Conservation (phyloP, 2,888 invertebrate species). For the Coelopa pilipes region DNA sequence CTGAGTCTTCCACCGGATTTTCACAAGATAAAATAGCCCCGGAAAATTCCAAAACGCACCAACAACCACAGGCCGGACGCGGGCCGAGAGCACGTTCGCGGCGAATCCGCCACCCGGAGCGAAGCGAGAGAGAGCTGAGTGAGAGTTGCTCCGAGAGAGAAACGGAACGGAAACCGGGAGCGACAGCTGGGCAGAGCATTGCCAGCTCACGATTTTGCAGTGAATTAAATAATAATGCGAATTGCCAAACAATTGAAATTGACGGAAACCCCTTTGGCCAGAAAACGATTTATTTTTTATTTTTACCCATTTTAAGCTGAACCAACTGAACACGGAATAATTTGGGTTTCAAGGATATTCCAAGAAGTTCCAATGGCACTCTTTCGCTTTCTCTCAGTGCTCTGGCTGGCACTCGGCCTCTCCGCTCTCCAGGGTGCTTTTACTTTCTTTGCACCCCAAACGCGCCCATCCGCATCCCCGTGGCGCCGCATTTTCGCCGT, state of each 20-base stretch:
- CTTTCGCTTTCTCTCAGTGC: neutral
- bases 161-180: too few relatives aligned
- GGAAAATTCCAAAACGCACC: conserved; percentile 43
- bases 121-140: neutral
- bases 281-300: too few relatives aligned
- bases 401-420: neutral
- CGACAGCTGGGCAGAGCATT: too few relatives aligned
- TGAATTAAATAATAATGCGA: too few relatives aligned
- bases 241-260: too few relatives aligned
- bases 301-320: too few relatives aligned
- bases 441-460: neutral
- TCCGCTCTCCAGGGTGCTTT: conserved; percentile 3
- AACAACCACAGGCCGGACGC: neutral
- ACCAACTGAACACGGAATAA: too few relatives aligned
- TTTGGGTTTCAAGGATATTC: too few relatives aligned
- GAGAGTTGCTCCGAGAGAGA: neutral
- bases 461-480: neutral
- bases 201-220: too few relatives aligned
- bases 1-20: conserved; percentile 59
- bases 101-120: conserved; percentile 14
- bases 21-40: conserved; percentile 56
- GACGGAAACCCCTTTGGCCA: too few relatives aligned
- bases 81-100: neutral
- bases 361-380: too few relatives aligned
- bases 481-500: neutral